Percentiles rank a stretch among this genome's conserved stretches.
Evolutionary conservation across 2,888 invertebrate genomes (phyloP).

Genomic region (Oligia strigilis): DNA sequence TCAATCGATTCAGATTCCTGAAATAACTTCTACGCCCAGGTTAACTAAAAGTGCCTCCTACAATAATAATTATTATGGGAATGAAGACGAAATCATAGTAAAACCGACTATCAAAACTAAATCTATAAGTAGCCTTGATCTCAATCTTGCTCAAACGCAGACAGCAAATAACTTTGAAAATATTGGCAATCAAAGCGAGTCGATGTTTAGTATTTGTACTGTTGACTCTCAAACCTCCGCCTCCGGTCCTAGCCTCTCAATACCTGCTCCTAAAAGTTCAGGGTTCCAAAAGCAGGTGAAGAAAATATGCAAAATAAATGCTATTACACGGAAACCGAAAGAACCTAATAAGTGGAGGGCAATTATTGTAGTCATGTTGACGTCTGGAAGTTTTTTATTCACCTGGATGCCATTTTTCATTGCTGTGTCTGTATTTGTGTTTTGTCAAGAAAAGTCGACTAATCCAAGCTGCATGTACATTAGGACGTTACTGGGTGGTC

Average conservation of each 20-base stretch:
- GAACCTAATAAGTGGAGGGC: constrained; percentile 91
- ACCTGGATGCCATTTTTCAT: constrained; percentile 92
- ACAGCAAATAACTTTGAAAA: constrained; percentile 55
- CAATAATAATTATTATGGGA: constrained; percentile 66
- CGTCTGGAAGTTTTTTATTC: constrained; percentile 91
- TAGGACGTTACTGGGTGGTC: constrained; percentile 89
- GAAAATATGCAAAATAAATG: constrained; percentile 58
- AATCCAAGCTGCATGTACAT: constrained; percentile 87
- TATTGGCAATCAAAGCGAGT: constrained; percentile 69
- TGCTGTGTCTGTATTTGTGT: constrained; percentile 89
- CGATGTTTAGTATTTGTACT: constrained; percentile 79
- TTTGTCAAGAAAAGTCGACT: constrained; percentile 86
- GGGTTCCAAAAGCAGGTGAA: constrained; percentile 58
- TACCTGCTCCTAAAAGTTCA: constrained; percentile 55
- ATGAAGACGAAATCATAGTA: constrained; percentile 45
- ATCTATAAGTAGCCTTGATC: constrained; percentile 80
- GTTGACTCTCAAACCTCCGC: constrained; percentile 72
- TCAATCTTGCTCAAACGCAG: constrained; percentile 65
- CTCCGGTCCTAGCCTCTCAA: constrained; percentile 66
- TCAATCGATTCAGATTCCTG: constrained; percentile 67
- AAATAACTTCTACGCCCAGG: constrained; percentile 57
- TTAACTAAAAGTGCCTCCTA: constrained; percentile 82
- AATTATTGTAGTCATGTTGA: constrained; percentile 91
- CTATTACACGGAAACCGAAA: constrained; percentile 69
- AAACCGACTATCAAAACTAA: constrained; percentile 59